Conservation (phyloP, 2,797 vertebrate species). For the Amblyopsis hoosieri region DNA sequence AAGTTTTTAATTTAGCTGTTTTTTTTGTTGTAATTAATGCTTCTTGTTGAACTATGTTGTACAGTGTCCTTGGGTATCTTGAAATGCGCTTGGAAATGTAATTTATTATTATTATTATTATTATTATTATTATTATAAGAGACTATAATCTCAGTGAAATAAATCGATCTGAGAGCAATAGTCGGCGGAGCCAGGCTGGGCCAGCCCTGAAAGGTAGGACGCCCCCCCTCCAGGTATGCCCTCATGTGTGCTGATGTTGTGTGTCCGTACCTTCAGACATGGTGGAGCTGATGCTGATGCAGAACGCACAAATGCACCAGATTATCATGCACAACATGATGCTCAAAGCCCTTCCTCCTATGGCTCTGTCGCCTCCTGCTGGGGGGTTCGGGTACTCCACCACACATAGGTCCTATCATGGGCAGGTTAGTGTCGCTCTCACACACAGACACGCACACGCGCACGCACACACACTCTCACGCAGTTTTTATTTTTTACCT, state of each 20-base stretch:
- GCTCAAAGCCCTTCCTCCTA: constrained; percentile 81
- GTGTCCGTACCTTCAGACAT: constrained; percentile 72
- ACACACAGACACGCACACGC: constrained; percentile 7
- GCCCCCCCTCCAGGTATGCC: background rate
- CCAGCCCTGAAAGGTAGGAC: no score
- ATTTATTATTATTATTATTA: no score
- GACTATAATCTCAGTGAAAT: no score
- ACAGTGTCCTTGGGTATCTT: no score
- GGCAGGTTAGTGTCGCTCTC: constrained; percentile 37
- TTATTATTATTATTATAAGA: no score
- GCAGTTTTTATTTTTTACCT: no score
- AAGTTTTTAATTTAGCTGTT: no score
- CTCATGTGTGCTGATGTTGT: constrained; percentile 4
- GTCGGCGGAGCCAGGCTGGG: no score
- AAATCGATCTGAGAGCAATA: no score
- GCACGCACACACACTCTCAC: background rate
- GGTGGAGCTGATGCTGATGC: constrained; percentile 91
- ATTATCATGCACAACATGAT: constrained; percentile 91
- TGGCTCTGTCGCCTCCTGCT: constrained; percentile 25
- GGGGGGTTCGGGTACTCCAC: constrained; percentile 23
- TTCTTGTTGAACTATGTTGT: no score
- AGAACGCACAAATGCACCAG: constrained; percentile 92
- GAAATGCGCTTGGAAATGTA: no score
- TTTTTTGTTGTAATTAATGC: no score
- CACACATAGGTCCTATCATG: constrained; percentile 9